Evolutionary conservation across 53 echinoderm and acorn worm genomes (phyloP), one percentile per base, ranked within the genome.

Genomic region (Holothuria leucospilota): DNA sequence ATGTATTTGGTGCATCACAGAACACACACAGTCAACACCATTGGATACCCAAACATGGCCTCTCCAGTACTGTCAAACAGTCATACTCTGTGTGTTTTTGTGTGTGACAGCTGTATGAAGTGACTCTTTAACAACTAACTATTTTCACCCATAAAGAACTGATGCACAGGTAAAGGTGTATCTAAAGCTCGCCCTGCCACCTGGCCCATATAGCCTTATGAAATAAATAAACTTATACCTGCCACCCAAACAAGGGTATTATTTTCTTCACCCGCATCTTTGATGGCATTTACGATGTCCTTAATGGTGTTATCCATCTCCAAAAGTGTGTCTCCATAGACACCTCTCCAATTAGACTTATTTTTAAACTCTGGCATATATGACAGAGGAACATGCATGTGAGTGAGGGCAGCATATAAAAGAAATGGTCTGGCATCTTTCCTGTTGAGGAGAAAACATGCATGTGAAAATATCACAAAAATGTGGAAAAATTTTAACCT

Each of bases 321-420:
- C 52, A 88, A 66, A 5, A 93, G 52, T 5, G 88, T 82, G 69
- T 93, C 88, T 30, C 93, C 90, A 27, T 88, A 93, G 7, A 86
- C 63, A 13, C 91, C 93, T 49, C 81, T 68, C 13, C 65, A 60
- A 21, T 20, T 0, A 51, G 90, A 91, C 20, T 23, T 63, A 84
- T 88, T 88, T 3, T 87, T 70, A 69, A 91, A 90, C n/a, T 80
- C 85, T 18, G 84, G 29, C 63, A 51, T 69, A 26, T 49, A 84
- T 7, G 53, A 62, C 27, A 93, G 86, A 20, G 93, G 93, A 10
- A 88, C 88, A 51, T 93, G 93, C 62, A 88, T 91, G 63, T 93
- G 93, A 9, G 93, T 71, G 29, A 93, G 88, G 24, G 93, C 93
- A 15, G 88, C 91, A 71, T 93, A 93, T 21, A 93, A 86, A 11